Evolutionary conservation across 2,113 vertebrate genomes (phyloP).

Genomic region (Aplodontia rufa): DNA sequence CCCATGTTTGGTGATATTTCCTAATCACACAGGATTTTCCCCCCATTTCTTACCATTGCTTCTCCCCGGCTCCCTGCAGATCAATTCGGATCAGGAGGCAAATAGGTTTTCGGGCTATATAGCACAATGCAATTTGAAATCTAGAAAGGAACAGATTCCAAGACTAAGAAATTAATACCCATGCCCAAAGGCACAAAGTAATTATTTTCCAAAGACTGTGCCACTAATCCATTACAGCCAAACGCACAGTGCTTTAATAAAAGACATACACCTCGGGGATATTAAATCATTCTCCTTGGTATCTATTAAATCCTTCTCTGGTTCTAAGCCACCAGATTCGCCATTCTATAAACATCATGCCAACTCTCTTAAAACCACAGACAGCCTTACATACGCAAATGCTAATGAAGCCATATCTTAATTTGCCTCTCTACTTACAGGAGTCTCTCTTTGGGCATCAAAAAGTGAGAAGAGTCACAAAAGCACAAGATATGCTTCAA

Average conservation of each 20-base stretch:
- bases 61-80: neutral
- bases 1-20: neutral
- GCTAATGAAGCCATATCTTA: too few relatives aligned
- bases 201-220: conserved; percentile 21
- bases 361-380: neutral
- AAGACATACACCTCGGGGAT: neutral
- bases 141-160: neutral
- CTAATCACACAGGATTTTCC: fast-evolving
- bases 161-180: neutral
- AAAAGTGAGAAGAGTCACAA: too few relatives aligned
- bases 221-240: neutral
- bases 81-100: neutral
- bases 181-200: conserved; percentile 10
- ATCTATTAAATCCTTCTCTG: neutral
- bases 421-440: neutral
- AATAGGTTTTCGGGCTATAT: neutral
- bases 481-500: too few relatives aligned
- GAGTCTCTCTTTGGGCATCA: too few relatives aligned
- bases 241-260: neutral
- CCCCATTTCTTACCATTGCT: neutral
- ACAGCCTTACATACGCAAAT: fast-evolving
- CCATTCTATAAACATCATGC: neutral
- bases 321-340: fast-evolving
- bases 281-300: neutral
- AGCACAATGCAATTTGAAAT: neutral